A percentile compares a stretch with the other conserved stretches of the same genome.
Conservation (phyloP, 2,113 vertebrate species). For the Lophochroa leadbeateri region DNA sequence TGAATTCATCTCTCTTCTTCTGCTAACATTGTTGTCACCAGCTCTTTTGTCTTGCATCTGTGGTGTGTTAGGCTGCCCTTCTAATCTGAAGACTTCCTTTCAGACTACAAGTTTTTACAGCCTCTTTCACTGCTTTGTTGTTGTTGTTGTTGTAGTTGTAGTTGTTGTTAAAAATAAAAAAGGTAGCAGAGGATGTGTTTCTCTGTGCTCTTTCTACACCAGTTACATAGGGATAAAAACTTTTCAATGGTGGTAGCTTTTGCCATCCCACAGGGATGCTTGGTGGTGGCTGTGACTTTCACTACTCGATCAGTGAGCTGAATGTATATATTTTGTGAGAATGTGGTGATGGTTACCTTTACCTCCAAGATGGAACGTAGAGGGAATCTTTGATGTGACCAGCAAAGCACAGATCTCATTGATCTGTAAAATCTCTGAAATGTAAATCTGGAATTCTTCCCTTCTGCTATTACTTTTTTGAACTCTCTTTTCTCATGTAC, state of each 20-base stretch:
- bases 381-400: background rate
- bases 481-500: background rate
- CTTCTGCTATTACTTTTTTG: background rate
- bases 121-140: background rate
- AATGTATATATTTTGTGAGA: background rate
- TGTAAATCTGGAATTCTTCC: background rate
- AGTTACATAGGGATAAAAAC: background rate
- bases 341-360: background rate
- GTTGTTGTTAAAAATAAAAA: background rate
- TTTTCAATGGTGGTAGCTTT: background rate
- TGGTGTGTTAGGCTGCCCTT: background rate
- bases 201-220: background rate
- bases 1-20: background rate
- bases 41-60: background rate
- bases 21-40: background rate
- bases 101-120: background rate
- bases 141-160: background rate
- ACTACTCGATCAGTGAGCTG: background rate
- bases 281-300: background rate
- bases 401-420: background rate
- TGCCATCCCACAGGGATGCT: background rate
- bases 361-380: background rate
- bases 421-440: background rate
- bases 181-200: background rate
- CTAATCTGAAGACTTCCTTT: background rate